A percentile compares a stretch with the other conserved stretches of the same genome.
Conservation (phyloP, 2,888 invertebrate species). For the Chalcosyrphus nemorum region DNA sequence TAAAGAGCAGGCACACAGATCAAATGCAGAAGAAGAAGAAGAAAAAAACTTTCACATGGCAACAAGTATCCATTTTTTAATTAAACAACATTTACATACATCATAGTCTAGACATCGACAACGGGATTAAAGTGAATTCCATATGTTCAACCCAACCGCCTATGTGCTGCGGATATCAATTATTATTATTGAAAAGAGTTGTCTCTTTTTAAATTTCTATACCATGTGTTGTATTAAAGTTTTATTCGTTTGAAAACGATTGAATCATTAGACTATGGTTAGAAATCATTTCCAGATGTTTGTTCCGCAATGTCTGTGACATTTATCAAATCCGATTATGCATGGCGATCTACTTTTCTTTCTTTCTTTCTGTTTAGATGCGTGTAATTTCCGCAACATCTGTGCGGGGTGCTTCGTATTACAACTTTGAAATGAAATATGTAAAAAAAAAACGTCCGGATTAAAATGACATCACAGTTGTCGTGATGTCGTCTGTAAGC, state of each 20-base stretch:
- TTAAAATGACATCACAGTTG: constrained; percentile 44
- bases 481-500: no score
- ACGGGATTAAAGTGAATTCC: background rate
- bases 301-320: constrained; percentile 16
- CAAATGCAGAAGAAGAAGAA: constrained; percentile 16
- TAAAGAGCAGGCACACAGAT: constrained; percentile 11
- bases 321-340: constrained; percentile 11
- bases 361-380: no score
- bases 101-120: constrained; percentile 22
- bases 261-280: constrained; percentile 5
- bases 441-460: constrained; percentile 15
- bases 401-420: background rate
- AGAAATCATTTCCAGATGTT: background rate
- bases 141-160: background rate
- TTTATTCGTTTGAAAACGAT: constrained; percentile 9
- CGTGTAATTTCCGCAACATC: constrained; percentile 18
- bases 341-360: background rate
- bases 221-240: background rate
- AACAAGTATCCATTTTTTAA: constrained; percentile 56
- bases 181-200: constrained; percentile 30
- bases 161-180: constrained; percentile 37
- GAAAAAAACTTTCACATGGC: constrained; percentile 64
- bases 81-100: constrained; percentile 46
- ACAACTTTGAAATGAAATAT: background rate
- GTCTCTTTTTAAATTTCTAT: no score